phyloP scores from a whole-genome alignment of 92 coral and sea anemone genomes.

The Porites lobata region DNA sequence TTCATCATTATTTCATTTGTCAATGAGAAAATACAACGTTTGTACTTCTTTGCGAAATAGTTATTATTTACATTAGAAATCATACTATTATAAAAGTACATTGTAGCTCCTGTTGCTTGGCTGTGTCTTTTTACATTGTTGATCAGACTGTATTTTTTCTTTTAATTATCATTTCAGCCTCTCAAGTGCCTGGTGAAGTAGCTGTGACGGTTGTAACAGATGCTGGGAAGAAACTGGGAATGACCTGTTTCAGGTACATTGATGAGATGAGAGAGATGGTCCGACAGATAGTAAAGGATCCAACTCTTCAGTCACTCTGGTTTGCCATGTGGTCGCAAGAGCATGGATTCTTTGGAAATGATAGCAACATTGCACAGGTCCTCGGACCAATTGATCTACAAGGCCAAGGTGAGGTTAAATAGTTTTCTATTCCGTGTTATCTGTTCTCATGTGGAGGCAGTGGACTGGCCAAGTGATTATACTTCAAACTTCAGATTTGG shows the following conservation, averaged over 20 bases:
- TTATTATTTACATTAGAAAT: too few species aligned
- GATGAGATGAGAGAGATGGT: conserved; percentile 31
- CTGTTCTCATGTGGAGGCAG: background rate
- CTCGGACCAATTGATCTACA: background rate
- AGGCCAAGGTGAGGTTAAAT: conserved; percentile 11
- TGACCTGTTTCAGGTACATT: conserved; percentile 23
- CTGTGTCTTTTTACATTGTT: too few species aligned
- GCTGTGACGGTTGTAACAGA: conserved; percentile 1
- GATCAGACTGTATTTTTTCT: too few species aligned
- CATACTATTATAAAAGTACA: too few species aligned
- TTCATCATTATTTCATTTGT: too few species aligned
- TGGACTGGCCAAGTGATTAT: too few species aligned
- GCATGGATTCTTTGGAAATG: conserved; percentile 1
- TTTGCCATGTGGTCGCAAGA: conserved; percentile 29
- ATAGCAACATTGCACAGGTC: conserved; percentile 13
- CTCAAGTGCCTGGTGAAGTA: conserved; percentile 31
- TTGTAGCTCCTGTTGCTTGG: too few species aligned
- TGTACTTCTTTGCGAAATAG: too few species aligned
- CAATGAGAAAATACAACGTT: too few species aligned
- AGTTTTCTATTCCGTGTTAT: background rate
- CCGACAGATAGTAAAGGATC: conserved; percentile 26
- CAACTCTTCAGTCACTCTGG: background rate
- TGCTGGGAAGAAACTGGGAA: conserved; percentile 27
- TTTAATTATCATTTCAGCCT: background rate
- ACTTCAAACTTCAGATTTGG: too few species aligned